Conservation (phyloP, 2,113 vertebrate genomes). For the Tachysurus vachellii region DNA sequence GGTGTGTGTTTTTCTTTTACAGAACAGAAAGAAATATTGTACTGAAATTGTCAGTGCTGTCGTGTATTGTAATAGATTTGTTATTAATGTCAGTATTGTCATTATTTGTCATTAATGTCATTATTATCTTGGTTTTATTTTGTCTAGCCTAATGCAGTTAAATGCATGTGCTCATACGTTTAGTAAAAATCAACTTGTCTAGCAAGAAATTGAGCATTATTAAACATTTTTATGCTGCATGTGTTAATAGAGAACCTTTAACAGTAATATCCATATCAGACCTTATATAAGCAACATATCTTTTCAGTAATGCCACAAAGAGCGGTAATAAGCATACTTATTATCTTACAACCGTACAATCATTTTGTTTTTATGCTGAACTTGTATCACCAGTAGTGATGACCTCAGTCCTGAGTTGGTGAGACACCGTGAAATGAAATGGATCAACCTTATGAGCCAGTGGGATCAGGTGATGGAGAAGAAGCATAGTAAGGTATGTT, state of each 20-base stretch:
- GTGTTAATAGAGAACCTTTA: not conserved
- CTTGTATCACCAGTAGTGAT: slow-evolving; percentile 58
- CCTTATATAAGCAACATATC: not conserved
- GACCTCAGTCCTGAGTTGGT: slow-evolving; percentile 77
- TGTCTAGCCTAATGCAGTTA: not conserved
- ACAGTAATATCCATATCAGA: not conserved
- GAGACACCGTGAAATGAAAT: slow-evolving; percentile 84
- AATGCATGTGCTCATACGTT: not conserved
- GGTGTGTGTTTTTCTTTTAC: not conserved
- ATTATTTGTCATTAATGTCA: not conserved
- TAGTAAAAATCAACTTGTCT: not conserved
- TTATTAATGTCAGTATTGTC: not conserved
- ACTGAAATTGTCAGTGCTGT: not conserved
- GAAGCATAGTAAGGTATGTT: slow-evolving; percentile 78
- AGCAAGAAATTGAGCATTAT: not conserved
- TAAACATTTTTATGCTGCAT: not conserved
- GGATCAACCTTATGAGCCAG: slow-evolving; percentile 81
- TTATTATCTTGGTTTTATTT: not conserved
- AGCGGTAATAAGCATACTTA: not conserved
- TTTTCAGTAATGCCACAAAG: not conserved
- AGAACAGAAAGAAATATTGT: not conserved
- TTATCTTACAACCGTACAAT: not conserved
- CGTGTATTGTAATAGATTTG: not conserved
- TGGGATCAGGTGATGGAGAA: slow-evolving; percentile 80
- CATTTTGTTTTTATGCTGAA: not conserved